A percentile compares a stretch with the other conserved stretches of the same genome.
Evolutionary conservation across 2,888 invertebrate species (phyloP).

Genomic region (Smittia sp.): DNA sequence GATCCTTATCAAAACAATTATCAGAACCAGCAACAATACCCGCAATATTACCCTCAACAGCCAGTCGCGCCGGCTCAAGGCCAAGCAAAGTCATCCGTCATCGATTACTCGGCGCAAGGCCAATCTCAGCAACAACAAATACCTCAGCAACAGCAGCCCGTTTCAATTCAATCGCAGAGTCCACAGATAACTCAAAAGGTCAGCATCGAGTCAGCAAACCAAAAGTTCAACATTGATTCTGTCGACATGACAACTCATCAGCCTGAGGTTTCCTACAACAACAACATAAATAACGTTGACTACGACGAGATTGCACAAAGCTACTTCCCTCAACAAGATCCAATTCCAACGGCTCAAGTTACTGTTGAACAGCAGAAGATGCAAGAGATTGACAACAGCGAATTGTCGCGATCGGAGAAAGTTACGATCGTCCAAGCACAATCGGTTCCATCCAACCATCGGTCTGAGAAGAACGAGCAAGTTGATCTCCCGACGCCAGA

Average conservation of each 20-base stretch:
- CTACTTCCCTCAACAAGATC: conserved; percentile 29
- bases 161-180: neutral
- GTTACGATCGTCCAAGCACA: conserved; percentile 48
- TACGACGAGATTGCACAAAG: conserved; percentile 37
- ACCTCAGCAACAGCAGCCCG: neutral
- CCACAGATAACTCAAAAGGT: neutral
- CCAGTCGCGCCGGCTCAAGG: conserved; percentile 23
- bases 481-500: conserved; percentile 49
- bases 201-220: neutral
- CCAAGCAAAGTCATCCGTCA: conserved; percentile 19
- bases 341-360: neutral
- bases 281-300: neutral
- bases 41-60: conserved; percentile 36
- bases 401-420: conserved; percentile 34
- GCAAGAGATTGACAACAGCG: conserved; percentile 15
- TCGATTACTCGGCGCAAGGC: neutral
- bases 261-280: neutral
- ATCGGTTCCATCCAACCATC: conserved; percentile 51
- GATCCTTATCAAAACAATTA: conserved; percentile 29
- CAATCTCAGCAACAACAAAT: neutral
- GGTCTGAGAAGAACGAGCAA: conserved; percentile 55
- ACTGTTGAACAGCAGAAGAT: conserved; percentile 30
- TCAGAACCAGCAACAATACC: conserved; percentile 27
- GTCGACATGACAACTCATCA: conserved; percentile 37
- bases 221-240: conserved; percentile 27